phyloP scores from a whole-genome alignment of 2,113 vertebrate genomes.

The Protobothrops mucrosquamatus region DNA sequence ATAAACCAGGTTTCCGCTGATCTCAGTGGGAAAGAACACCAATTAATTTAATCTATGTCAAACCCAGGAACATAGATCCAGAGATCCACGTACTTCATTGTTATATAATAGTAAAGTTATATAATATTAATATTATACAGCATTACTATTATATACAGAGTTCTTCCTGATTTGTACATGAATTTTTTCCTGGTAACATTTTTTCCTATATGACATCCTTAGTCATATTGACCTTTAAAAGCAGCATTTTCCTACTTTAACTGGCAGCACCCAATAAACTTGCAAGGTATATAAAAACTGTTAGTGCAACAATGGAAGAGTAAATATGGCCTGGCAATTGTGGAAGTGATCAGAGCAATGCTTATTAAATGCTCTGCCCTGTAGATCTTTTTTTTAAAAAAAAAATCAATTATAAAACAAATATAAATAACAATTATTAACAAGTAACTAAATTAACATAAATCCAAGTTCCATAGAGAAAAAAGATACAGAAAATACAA shows the following conservation, averaged over 20 bases:
- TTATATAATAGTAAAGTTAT: background rate
- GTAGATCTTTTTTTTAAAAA: background rate
- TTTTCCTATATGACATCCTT: background rate
- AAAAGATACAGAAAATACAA: background rate
- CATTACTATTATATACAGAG: background rate
- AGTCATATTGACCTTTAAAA: background rate
- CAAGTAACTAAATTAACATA: background rate
- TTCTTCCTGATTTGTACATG: background rate
- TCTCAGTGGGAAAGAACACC: background rate
- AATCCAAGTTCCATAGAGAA: background rate
- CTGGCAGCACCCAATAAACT: background rate
- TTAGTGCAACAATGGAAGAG: background rate
- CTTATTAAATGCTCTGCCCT: background rate
- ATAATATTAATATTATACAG: background rate
- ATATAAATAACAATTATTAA: background rate
- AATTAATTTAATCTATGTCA: background rate
- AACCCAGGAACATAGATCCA: background rate
- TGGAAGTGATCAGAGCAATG: background rate
- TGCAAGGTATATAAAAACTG: background rate
- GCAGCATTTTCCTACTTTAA: background rate
- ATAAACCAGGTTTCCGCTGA: background rate
- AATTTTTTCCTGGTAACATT: background rate
- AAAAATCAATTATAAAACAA: background rate
- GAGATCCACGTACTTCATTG: background rate
- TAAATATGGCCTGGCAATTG: background rate